A percentile compares a stretch with the other conserved stretches of the same genome.
Conservation (phyloP, 2,113 vertebrate species). For the Nansenia antarctica region DNA sequence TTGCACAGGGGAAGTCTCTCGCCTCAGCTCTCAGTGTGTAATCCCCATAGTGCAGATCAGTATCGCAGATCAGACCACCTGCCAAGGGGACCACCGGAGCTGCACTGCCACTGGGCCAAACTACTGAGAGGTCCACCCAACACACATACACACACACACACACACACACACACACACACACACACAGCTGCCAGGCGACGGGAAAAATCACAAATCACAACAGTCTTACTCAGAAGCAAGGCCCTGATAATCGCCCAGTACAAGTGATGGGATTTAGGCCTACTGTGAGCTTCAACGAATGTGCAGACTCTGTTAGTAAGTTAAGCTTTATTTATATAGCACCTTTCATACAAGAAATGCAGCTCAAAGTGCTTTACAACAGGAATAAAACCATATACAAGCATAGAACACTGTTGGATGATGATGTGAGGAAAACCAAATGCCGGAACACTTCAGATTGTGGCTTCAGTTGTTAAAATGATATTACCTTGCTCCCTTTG, state of each 20-base stretch:
- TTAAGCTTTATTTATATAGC: too few relatives aligned
- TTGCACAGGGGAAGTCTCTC: slow-evolving; percentile 15
- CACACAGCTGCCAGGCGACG: slow-evolving; percentile 42
- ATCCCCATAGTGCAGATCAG: slow-evolving; percentile 59
- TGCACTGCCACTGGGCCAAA: slow-evolving; percentile 34
- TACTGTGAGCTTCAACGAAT: neutral
- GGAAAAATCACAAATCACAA: slow-evolving; percentile 25
- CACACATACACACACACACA: too few relatives aligned
- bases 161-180: too few relatives aligned
- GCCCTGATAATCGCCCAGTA: slow-evolving; percentile 58
- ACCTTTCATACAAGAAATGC: too few relatives aligned
- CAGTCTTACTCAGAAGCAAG: slow-evolving; percentile 44
- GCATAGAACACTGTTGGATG: too few relatives aligned
- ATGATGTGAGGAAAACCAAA: too few relatives aligned
- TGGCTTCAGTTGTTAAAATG: too few relatives aligned
- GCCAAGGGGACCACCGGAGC: slow-evolving; percentile 40
- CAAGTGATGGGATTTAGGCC: neutral
- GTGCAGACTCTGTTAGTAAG: too few relatives aligned
- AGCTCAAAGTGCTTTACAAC: too few relatives aligned
- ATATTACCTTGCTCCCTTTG: too few relatives aligned
- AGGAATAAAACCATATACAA: too few relatives aligned
- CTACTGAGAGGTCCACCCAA: slow-evolving; percentile 27
- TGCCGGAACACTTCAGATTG: too few relatives aligned
- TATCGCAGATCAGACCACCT: slow-evolving; percentile 60
- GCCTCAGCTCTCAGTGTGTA: slow-evolving; percentile 21